phyloP scores from a whole-genome alignment of 2,888 invertebrate genomes.

The Caenorhabditis panamensis region DNA sequence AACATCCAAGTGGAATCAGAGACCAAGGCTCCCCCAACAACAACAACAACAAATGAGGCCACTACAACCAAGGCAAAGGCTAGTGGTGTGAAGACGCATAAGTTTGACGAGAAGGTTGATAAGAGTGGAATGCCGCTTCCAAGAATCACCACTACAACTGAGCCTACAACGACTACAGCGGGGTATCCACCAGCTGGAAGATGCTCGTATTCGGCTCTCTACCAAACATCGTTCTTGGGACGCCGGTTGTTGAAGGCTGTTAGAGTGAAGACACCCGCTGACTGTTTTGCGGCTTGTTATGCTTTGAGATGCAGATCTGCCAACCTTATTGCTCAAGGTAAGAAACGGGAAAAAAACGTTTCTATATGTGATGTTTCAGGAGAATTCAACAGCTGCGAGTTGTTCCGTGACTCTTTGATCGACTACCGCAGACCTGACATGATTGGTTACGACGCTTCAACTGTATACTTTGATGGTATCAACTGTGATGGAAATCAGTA shows the following conservation, averaged over 20 bases:
- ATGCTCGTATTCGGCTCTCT: slow-evolving; percentile 79
- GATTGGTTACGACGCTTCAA: slow-evolving; percentile 75
- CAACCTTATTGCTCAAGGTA: slow-evolving; percentile 74
- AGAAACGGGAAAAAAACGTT: neutral
- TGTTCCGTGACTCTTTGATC: slow-evolving; percentile 79
- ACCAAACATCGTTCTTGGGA: slow-evolving; percentile 78
- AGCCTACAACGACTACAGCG: slow-evolving; percentile 62
- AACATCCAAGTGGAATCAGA: slow-evolving; percentile 28
- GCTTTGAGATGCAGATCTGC: slow-evolving; percentile 79
- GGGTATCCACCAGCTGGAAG: slow-evolving; percentile 75
- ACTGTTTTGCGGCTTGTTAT: slow-evolving; percentile 79
- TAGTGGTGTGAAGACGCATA: slow-evolving; percentile 66
- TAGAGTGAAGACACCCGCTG: slow-evolving; percentile 67
- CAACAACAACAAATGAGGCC: slow-evolving; percentile 18
- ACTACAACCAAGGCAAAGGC: slow-evolving; percentile 46
- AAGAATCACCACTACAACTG: slow-evolving; percentile 61
- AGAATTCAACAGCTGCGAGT: slow-evolving; percentile 65
- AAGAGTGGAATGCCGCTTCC: slow-evolving; percentile 60
- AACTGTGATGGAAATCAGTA: slow-evolving; percentile 71
- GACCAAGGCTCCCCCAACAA: slow-evolving; percentile 8
- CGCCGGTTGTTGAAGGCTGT: slow-evolving; percentile 67
- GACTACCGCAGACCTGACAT: slow-evolving; percentile 80
- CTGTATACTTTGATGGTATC: slow-evolving; percentile 80
- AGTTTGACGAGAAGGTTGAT: slow-evolving; percentile 66
- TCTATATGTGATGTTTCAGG: slow-evolving; percentile 33